Conservation (phyloP, 2,888 invertebrate genomes). For the Aethes cnicana region DNA sequence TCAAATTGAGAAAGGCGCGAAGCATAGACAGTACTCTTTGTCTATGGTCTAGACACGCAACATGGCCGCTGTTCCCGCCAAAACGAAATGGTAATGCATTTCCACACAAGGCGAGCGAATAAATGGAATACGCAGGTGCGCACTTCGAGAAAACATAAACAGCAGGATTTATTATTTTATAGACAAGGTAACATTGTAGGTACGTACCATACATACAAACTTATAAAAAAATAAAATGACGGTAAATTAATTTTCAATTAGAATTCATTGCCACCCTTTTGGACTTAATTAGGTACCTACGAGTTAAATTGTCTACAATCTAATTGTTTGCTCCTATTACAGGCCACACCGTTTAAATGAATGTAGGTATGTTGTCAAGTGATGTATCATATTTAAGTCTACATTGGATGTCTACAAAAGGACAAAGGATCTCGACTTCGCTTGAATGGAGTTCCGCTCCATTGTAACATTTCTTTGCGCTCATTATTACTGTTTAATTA, state of each 20-base stretch:
- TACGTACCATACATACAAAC: too few relatives aligned
- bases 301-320: too few relatives aligned
- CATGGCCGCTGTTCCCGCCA: conserved; percentile 27
- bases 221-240: too few relatives aligned
- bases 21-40: conserved; percentile 24
- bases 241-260: too few relatives aligned
- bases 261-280: too few relatives aligned
- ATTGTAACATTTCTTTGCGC: conserved; percentile 14
- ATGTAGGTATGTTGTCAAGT: not conserved
- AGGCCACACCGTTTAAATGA: too few relatives aligned
- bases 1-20: conserved; percentile 29
- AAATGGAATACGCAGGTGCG: conserved; percentile 28
- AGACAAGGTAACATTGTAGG: not conserved
- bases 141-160: conserved; percentile 8
- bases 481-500: conserved; percentile 6
- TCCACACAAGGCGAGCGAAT: conserved; percentile 28
- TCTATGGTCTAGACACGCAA: conserved; percentile 17
- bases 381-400: conserved; percentile 22
- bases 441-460: conserved; percentile 27
- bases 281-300: too few relatives aligned
- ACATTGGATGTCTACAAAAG: not conserved
- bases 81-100: conserved; percentile 29
- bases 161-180: conserved; percentile 10
- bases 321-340: too few relatives aligned
- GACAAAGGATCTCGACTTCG: not conserved